Evolutionary conservation across 2,797 vertebrate genomes (phyloP), one percentile per base, ranked within the genome.

Genomic region (Syngnathus rostellatus): DNA sequence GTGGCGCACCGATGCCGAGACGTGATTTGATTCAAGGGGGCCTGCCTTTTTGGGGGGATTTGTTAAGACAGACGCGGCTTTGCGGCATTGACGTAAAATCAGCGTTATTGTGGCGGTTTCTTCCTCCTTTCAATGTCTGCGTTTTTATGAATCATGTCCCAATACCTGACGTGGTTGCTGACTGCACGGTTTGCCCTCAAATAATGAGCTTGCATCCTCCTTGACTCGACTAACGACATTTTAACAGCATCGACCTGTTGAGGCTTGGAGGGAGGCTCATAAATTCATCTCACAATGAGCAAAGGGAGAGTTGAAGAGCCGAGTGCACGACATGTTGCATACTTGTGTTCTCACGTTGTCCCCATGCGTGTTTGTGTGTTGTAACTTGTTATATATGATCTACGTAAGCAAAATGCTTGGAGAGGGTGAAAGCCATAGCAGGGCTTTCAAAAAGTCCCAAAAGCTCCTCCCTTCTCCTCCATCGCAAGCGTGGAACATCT

Each of bases 401-500:
- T 77, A 67, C 61, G 59, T 75, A 81, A 83, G 74, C 70, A 76
- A 68, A 64, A 70, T 70, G 54, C 31, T 31, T 31, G 31, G 31
- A 31, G 31, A 31, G 31, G 31, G 45, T 68, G 61, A 63, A 77
- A 74, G 68, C 73, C 67, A 69, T 73, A 73, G 72, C 71, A 71
- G 68, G 80, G 71, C 78, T 76, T 84, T 72, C 66, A 70, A 51
- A 31, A 74, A 83, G 72, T 74, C 67, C 50, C 45, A 62, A 77
- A 77, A 68, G 79, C 87, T 76, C 82, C 80, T 77, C 81, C 82
- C 73, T 76, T 67, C 78, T 79, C 79, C 77, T 79, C 81, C 82
- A 77, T 82, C 79, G 83, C 67, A 73, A 79, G 68, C 73, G 78
- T 85, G 81, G 64, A 89, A 91, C 89, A 90, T 92, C 87, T 91